Percentiles rank a stretch among this genome's conserved stretches.
These are phyloP conservation scores for Tachyglossus aculeatus DNA, from an alignment of 2,797 vertebrate genomes.

Conservation along the genomic window DNA sequence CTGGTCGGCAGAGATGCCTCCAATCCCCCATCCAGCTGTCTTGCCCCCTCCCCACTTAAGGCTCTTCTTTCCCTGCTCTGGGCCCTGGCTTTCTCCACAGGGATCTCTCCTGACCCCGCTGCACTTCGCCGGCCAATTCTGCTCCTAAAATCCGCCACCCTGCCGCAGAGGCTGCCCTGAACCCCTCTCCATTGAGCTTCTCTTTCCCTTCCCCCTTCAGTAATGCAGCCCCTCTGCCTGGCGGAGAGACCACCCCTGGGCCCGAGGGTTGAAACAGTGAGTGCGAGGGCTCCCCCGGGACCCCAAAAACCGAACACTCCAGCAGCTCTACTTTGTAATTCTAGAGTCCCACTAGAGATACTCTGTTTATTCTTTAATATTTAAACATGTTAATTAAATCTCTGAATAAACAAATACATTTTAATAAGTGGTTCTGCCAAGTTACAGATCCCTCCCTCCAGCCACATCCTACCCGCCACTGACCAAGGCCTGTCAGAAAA, in stretches of 20 bases:
- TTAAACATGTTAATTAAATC: constrained; percentile 77
- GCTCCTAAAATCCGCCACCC: no score
- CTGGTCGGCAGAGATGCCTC: no score
- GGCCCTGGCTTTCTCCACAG: background rate
- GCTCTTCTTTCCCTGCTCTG: no score
- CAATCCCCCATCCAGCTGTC: no score
- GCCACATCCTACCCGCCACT: no score
- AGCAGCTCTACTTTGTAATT: constrained; percentile 60
- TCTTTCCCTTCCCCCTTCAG: no score
- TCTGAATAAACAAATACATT: constrained; percentile 69
- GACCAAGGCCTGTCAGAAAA: background rate
- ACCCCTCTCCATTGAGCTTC: no score
- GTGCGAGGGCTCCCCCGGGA: constrained; percentile 18
- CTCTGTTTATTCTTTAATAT: constrained; percentile 77
- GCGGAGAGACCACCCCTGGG: background rate
- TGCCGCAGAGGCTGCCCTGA: no score
- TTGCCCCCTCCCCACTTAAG: no score
- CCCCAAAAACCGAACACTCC: constrained; percentile 25
- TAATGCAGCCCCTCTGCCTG: background rate
- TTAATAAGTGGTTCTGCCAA: constrained; percentile 38
- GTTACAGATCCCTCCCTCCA: constrained; percentile 1
- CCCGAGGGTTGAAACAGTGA: constrained; percentile 16
- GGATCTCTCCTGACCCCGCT: no score
- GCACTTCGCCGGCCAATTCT: no score
- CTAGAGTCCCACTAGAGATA: constrained; percentile 64